A percentile compares a stretch with the other conserved stretches of the same genome.
These are phyloP conservation scores for Paracyclopina nana DNA, from an alignment of 1,140 invertebrate species.

Conservation along the genomic window DNA sequence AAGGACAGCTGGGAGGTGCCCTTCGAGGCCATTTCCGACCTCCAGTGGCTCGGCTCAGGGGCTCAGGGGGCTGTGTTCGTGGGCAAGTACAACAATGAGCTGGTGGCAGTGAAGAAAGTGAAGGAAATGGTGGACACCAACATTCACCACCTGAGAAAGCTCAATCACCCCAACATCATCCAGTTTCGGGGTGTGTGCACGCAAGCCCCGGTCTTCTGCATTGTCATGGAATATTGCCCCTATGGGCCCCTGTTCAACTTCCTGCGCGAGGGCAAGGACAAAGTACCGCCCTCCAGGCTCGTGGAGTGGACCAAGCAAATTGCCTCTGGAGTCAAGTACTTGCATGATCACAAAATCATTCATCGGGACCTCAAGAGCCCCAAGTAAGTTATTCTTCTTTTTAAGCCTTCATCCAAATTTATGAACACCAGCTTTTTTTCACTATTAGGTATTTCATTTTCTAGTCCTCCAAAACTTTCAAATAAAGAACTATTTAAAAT, in stretches of 20 bases:
- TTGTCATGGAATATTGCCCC: conserved; percentile 95
- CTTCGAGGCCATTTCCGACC: conserved; percentile 72
- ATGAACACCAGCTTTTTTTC: too few relatives aligned
- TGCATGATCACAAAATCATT: conserved; percentile 90
- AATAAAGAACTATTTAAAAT: too few relatives aligned
- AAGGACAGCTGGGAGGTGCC: conserved; percentile 79
- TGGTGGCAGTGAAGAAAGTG: conserved; percentile 91
- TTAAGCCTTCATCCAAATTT: too few relatives aligned
- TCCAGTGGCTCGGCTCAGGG: conserved; percentile 81
- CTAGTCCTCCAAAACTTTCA: too few relatives aligned
- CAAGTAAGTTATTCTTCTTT: conserved; percentile 54
- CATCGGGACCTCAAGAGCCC: conserved; percentile 90
- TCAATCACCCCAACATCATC: conserved; percentile 92
- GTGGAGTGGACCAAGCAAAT: conserved; percentile 89
- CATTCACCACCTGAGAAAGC: conserved; percentile 73
- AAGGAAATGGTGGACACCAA: conserved; percentile 80
- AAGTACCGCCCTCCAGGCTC: conserved; percentile 56
- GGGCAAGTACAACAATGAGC: conserved; percentile 56
- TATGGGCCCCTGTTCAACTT: conserved; percentile 83
- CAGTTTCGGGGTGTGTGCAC: conserved; percentile 81
- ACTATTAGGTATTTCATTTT: too few relatives aligned
- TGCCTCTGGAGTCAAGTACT: conserved; percentile 82
- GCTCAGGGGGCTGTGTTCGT: conserved; percentile 90
- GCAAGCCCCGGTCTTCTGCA: conserved; percentile 76
- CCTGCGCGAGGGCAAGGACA: conserved; percentile 47